phyloP scores from a whole-genome alignment of 2,888 invertebrate genomes.

The Eurois occulta region DNA sequence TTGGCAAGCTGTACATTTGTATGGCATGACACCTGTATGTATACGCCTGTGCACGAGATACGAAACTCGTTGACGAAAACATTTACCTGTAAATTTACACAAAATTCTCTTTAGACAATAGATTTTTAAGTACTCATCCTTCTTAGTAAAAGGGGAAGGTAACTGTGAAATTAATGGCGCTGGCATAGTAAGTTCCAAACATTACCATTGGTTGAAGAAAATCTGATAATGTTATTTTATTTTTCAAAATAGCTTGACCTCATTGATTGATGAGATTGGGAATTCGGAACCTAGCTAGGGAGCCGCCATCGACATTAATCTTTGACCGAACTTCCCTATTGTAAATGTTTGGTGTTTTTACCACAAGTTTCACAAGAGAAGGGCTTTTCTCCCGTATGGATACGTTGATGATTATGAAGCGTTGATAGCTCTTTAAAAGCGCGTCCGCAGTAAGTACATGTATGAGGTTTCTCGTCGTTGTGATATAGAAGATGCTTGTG shows the following conservation, averaged over 20 bases:
- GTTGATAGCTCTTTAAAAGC: conserved; percentile 97
- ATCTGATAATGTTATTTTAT: neutral
- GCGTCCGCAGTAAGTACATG: conserved; percentile 94
- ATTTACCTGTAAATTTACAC: conserved; percentile 92
- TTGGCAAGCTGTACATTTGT: conserved; percentile 94
- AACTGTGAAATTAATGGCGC: neutral
- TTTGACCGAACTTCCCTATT: neutral
- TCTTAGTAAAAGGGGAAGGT: neutral
- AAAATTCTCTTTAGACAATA: neutral
- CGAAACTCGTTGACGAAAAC: conserved; percentile 96
- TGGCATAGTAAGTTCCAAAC: neutral
- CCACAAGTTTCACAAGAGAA: conserved; percentile 97
- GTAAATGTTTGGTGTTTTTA: conserved; percentile 79
- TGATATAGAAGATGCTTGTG: conserved; percentile 97
- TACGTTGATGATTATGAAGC: conserved; percentile 96
- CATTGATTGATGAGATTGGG: neutral
- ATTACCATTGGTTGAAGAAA: neutral
- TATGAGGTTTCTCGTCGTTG: conserved; percentile 95
- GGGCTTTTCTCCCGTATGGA: conserved; percentile 96
- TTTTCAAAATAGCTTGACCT: neutral
- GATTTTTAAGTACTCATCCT: neutral
- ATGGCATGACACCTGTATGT: conserved; percentile 96
- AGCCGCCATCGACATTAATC: neutral
- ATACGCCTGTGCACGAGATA: conserved; percentile 96
- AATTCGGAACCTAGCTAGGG: neutral